These are phyloP conservation scores for Brienomyrus brachyistius DNA, from an alignment of 2,113 vertebrate genomes.

Conservation along the genomic window DNA sequence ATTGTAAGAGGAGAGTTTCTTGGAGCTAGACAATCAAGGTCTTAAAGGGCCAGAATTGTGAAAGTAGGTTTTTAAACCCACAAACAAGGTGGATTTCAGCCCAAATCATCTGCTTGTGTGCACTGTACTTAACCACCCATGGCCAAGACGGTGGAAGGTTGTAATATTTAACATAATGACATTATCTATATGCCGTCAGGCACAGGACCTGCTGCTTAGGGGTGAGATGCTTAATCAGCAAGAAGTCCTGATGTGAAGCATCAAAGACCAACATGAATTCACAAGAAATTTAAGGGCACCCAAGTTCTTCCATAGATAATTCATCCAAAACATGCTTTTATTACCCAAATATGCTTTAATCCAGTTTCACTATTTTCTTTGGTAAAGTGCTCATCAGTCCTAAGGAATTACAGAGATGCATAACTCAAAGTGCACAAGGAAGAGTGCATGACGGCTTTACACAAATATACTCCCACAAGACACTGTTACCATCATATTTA, in stretches of 20 bases:
- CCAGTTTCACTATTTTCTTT: background rate
- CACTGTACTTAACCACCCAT: background rate
- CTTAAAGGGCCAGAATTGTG: background rate
- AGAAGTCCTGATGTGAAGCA: background rate
- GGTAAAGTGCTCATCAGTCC: background rate
- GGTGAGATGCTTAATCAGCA: background rate
- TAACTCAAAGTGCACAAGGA: background rate
- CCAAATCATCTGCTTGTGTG: background rate
- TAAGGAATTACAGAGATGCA: background rate
- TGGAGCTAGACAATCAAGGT: background rate
- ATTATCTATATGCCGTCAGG: background rate
- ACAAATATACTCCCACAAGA: slow-evolving; percentile 34
- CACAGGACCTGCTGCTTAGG: background rate
- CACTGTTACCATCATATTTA: slow-evolving; percentile 85
- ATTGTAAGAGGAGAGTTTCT: background rate
- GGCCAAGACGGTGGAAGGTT: background rate
- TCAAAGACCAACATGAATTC: background rate
- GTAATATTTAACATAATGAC: background rate
- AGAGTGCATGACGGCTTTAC: background rate
- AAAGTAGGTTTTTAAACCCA: background rate
- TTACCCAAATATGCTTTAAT: background rate
- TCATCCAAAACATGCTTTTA: background rate
- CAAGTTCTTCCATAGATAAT: background rate
- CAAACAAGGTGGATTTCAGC: background rate
- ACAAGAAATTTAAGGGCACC: background rate